These are phyloP conservation scores for Rhizomys pruinosus DNA, from an alignment of 2,113 vertebrate genomes.

Conservation along the genomic window DNA sequence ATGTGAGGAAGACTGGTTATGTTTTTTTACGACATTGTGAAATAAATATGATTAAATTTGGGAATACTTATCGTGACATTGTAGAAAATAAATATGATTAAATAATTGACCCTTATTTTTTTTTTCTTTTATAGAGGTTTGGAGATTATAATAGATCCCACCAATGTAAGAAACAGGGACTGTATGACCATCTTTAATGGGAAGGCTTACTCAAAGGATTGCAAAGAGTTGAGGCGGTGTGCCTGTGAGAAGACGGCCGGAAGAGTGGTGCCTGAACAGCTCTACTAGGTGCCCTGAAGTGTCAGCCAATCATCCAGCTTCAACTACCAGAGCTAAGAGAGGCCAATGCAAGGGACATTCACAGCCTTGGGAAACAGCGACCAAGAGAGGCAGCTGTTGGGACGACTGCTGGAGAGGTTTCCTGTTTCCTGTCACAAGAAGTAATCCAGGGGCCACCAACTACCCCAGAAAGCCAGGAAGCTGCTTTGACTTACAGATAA, in stretches of 20 bases:
- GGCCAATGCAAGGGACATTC: neutral
- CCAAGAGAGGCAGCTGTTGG: neutral
- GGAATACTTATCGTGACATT: neutral
- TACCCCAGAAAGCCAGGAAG: neutral
- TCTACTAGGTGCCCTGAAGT: neutral
- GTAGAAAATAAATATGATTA: too few species aligned
- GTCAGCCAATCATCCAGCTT: rapidly evolving
- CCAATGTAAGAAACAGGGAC: constrained; percentile 54
- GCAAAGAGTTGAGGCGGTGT: constrained; percentile 74
- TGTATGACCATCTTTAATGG: constrained; percentile 78
- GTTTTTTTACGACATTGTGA: neutral
- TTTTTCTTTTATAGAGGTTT: constrained; percentile 64
- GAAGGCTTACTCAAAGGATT: constrained; percentile 77
- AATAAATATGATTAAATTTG: neutral
- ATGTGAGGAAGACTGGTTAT: neutral
- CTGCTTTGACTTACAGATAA: neutral
- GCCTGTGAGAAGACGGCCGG: neutral
- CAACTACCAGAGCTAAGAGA: neutral
- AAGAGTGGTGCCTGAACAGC: neutral
- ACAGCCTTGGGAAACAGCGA: neutral
- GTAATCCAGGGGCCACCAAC: neutral
- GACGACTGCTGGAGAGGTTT: neutral
- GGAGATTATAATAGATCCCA: constrained; percentile 66
- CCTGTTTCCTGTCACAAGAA: neutral
- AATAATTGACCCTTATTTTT: neutral